Evolutionary conservation across 2,888 invertebrate genomes (phyloP).

Genomic region (Phrixothrix hirtus): DNA sequence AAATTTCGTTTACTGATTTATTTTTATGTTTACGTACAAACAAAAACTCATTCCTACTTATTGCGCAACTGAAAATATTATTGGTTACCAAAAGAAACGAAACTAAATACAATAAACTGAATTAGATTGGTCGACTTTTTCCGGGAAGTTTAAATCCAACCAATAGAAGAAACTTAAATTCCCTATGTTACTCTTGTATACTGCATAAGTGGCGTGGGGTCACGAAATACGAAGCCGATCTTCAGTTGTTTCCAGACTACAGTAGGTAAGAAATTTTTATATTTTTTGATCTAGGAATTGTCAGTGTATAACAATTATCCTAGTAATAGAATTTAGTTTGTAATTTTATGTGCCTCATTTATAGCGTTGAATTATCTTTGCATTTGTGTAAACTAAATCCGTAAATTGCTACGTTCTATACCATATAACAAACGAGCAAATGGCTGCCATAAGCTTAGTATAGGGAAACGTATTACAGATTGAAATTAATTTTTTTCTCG

Average conservation of each 20-base stretch:
- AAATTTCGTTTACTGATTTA: too few relatives aligned
- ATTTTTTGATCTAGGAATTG: conserved; percentile 59
- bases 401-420: conserved; percentile 50
- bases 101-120: conserved; percentile 57
- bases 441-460: conserved; percentile 62
- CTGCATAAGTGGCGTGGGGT: conserved; percentile 68
- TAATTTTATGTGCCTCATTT: conserved; percentile 42
- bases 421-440: conserved; percentile 58
- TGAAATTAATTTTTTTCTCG: conserved; percentile 41
- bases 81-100: conserved; percentile 60
- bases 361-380: conserved; percentile 41
- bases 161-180: conserved; percentile 56
- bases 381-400: conserved; percentile 47
- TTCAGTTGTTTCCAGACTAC: conserved; percentile 62
- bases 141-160: conserved; percentile 64
- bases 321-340: conserved; percentile 47
- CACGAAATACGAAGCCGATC: conserved; percentile 65
- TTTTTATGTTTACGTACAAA: conserved; percentile 36
- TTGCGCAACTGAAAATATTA: conserved; percentile 53
- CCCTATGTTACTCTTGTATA: conserved; percentile 60
- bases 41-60: conserved; percentile 39
- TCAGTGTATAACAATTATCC: conserved; percentile 56
- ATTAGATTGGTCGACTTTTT: conserved; percentile 61
- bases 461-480: conserved; percentile 46
- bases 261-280: conserved; percentile 65